phyloP scores from a whole-genome alignment of 2,113 vertebrate species.

The Scophthalmus maximus region DNA sequence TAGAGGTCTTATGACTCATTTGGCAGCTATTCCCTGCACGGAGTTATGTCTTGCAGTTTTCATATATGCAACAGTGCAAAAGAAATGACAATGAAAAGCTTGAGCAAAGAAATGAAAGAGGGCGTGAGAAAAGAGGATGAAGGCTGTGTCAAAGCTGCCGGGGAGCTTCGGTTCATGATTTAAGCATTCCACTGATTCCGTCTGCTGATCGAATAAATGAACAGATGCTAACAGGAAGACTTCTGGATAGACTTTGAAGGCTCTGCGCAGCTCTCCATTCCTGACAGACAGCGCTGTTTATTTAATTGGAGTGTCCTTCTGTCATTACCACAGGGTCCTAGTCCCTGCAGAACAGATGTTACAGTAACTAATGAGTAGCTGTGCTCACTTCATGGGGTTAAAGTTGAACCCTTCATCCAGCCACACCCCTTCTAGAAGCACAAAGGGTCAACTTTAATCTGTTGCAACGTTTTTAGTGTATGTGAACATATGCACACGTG shows the following conservation, averaged over 20 bases:
- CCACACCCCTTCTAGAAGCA: conserved; percentile 59
- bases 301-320: conserved; percentile 79
- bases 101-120: conserved; percentile 41
- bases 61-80: neutral
- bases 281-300: conserved; percentile 74
- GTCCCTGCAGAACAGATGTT: conserved; percentile 81
- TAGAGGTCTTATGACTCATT: conserved; percentile 51
- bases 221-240: conserved; percentile 48
- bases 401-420: conserved; percentile 75
- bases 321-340: conserved; percentile 80
- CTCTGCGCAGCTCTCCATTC: conserved; percentile 55
- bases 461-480: conserved; percentile 32
- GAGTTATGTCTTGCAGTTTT: conserved; percentile 31
- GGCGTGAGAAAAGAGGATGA: conserved; percentile 16
- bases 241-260: conserved; percentile 61
- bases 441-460: conserved; percentile 76
- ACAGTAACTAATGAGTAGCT: conserved; percentile 84
- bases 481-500: neutral
- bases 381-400: conserved; percentile 83
- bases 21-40: conserved; percentile 18
- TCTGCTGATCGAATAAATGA: conserved; percentile 21
- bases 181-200: conserved; percentile 35
- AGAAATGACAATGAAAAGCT: conserved; percentile 51
- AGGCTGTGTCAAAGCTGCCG: conserved; percentile 7
- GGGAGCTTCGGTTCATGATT: conserved; percentile 45